Evolutionary conservation across 2,797 vertebrate genomes (phyloP), one percentile per base, ranked within the genome.

Genomic region (Thunnus albacares): DNA sequence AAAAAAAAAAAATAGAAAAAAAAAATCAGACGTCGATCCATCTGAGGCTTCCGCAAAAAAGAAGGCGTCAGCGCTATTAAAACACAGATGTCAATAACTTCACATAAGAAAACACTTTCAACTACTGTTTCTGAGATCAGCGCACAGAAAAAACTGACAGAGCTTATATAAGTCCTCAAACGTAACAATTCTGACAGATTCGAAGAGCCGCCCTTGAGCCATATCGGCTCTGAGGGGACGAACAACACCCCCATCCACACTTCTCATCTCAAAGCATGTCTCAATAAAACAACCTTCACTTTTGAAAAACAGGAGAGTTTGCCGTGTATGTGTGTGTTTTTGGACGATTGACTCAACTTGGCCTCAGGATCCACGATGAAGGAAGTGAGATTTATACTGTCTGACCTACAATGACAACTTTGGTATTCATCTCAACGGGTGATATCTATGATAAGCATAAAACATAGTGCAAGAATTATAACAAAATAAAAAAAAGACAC

Each of bases 241-340:
- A 74, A 82, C 78, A 85, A 60, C 76, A 52, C 35, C 56, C 35
- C 38, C 10, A 20, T 77, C 56, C 58, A 26, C 47, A 57, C 79
- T 62, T 4, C 22, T 67, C 65, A 38, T 22, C 10, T 61, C 66
- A 52, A 28, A 28, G 38, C 38, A 24, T 24, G 53, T 58, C 60
- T 33, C 30, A 8, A 26, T 7, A 67, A 38, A 55, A 68, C 22
- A 35, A 30, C 57, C 33, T 57, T 20, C 45, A 41, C 15, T 28
- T 22, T 0, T 18, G 12, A 28, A 70, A 70, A 69, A 56, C 35
- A 8, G 12, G 20, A 28, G 18, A 3, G 56, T 56, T 60, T 55
- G 28, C 53, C 11, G 41, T 14, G 22, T 14, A 1, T 30, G 33
- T 28, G 66, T n/a, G n/a, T 24, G 24, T 30, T 30, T 38, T 26